Percentiles rank a stretch among this genome's conserved stretches.
Conservation (phyloP, 2,888 invertebrate genomes). For the Epicampocera succincta region DNA sequence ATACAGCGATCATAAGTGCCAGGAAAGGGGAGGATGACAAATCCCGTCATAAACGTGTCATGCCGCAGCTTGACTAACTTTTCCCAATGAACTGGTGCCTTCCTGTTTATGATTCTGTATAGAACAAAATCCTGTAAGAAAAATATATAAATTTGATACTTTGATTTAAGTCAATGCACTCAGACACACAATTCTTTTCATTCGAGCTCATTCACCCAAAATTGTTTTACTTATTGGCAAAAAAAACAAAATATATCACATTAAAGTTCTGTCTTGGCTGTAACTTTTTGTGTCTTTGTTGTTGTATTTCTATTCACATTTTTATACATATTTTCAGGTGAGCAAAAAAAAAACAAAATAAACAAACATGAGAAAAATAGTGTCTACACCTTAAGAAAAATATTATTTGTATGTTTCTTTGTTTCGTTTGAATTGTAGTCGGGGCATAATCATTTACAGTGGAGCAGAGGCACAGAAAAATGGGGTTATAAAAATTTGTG, state of each 20-base stretch:
- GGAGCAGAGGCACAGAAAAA: background rate
- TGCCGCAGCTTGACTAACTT: too few species aligned
- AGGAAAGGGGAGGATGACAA: too few species aligned
- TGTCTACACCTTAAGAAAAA: constrained; percentile 24
- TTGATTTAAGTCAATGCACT: background rate
- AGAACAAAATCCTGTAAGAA: too few species aligned
- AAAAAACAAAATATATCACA: background rate
- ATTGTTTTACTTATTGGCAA: constrained; percentile 3
- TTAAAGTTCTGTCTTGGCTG: constrained; percentile 8
- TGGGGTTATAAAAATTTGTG: too few species aligned
- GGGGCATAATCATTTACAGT: background rate
- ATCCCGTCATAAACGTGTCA: too few species aligned
- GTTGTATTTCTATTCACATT: constrained; percentile 21
- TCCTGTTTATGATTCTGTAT: too few species aligned
- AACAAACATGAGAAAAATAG: constrained; percentile 8
- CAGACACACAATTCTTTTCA: constrained; percentile 27
- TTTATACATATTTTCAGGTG: constrained; percentile 12
- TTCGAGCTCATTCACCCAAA: constrained; percentile 54
- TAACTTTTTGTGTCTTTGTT: background rate
- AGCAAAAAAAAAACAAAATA: too few species aligned
- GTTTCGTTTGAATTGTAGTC: background rate
- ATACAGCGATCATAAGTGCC: too few species aligned
- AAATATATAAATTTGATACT: too few species aligned
- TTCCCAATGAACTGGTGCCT: too few species aligned
- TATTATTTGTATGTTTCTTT: constrained; percentile 1